phyloP scores from a whole-genome alignment of 2,888 invertebrate genomes.

The Linnaemya vulpina region DNA sequence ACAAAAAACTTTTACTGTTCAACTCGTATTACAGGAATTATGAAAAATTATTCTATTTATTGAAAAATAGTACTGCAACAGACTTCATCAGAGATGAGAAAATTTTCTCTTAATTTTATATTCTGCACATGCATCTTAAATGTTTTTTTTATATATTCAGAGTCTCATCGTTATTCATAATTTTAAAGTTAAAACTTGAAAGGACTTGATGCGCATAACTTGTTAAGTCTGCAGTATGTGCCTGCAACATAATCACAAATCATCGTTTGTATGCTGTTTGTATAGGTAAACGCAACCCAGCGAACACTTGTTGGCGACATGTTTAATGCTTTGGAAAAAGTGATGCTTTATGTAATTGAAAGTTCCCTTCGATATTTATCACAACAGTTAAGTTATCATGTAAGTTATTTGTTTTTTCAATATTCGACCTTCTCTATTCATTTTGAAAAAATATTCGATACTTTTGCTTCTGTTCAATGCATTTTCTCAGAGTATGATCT shows the following conservation, averaged over 20 bases:
- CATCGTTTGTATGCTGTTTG: background rate
- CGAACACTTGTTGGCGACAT: background rate
- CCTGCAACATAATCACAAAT: background rate
- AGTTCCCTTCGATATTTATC: too few species aligned
- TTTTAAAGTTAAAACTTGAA: slow-evolving; percentile 38
- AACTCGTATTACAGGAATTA: background rate
- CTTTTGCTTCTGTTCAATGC: too few species aligned
- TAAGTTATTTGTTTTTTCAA: too few species aligned
- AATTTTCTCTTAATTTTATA: slow-evolving; percentile 23
- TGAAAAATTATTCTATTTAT: background rate
- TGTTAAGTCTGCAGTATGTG: background rate
- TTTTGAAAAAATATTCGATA: too few species aligned
- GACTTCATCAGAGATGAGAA: background rate
- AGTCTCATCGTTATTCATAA: slow-evolving; percentile 57
- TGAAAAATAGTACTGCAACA: background rate
- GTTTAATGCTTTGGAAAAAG: too few species aligned
- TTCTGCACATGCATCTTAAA: slow-evolving; percentile 63
- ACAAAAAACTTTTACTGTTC: too few species aligned
- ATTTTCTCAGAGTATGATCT: too few species aligned
- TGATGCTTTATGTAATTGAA: too few species aligned
- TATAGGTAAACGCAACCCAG: background rate
- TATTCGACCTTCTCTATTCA: too few species aligned
- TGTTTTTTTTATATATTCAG: slow-evolving; percentile 14
- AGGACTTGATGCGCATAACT: slow-evolving; percentile 36
- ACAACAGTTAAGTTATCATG: too few species aligned